Conservation (phyloP, 2,888 invertebrate genomes). For the Diarsia brunnea region DNA sequence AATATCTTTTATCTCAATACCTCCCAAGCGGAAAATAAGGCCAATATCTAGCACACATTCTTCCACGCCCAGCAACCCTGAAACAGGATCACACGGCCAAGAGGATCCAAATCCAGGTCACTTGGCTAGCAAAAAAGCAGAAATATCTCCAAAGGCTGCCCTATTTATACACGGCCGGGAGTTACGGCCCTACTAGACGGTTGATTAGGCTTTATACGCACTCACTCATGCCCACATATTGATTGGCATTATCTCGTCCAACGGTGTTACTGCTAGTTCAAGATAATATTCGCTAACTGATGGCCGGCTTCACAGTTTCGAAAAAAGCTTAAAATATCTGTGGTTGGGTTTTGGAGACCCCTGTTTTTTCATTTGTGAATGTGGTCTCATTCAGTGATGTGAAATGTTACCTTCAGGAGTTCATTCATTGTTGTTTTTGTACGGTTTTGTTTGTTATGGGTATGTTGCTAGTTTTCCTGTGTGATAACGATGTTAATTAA, state of each 20-base stretch:
- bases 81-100: constrained; percentile 59
- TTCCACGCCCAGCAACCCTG: constrained; percentile 46
- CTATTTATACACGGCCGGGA: constrained; percentile 71
- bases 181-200: constrained; percentile 73
- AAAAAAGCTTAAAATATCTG: constrained; percentile 59
- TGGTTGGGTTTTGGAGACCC: constrained; percentile 60
- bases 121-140: constrained; percentile 66
- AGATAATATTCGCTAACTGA: constrained; percentile 84
- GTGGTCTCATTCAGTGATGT: constrained; percentile 65
- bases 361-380: constrained; percentile 67
- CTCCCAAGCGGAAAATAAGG: constrained; percentile 33
- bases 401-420: constrained; percentile 53
- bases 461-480: constrained; percentile 43
- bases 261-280: constrained; percentile 80
- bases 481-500: neutral
- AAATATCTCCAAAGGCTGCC: constrained; percentile 69
- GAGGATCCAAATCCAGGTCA: constrained; percentile 71
- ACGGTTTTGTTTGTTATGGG: constrained; percentile 43
- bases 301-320: constrained; percentile 77
- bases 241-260: constrained; percentile 84
- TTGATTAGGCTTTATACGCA: constrained; percentile 82
- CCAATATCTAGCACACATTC: constrained; percentile 13
- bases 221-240: constrained; percentile 79
- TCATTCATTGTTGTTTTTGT: constrained; percentile 55
- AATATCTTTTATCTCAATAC: neutral